These are phyloP conservation scores for Bergia puertoricense DNA, from an alignment of 92 coral and sea anemone species.

Conservation along the genomic window DNA sequence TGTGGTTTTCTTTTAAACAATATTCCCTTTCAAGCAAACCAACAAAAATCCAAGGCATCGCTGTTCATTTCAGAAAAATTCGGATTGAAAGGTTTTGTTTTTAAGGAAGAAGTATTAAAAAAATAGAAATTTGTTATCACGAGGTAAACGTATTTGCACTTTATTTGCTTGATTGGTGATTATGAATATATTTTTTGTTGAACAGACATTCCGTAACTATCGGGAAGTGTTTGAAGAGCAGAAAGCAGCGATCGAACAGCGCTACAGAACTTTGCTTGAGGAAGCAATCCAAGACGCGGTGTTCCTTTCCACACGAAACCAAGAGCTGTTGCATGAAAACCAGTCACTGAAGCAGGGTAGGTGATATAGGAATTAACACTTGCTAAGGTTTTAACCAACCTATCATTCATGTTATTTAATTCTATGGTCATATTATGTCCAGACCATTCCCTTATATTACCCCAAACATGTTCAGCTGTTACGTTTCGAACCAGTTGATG, in stretches of 20 bases:
- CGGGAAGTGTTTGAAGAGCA: slow-evolving; percentile 99
- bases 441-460: too few relatives aligned
- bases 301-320: slow-evolving; percentile 91
- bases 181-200: slow-evolving; percentile 5
- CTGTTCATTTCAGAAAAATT: too few relatives aligned
- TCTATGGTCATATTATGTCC: not conserved
- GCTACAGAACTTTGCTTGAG: slow-evolving; percentile 92
- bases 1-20: too few relatives aligned
- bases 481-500: not conserved
- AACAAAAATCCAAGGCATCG: too few relatives aligned
- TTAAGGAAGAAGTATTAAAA: not conserved
- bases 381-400: too few relatives aligned
- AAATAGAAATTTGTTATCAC: too few relatives aligned
- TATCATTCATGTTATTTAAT: too few relatives aligned
- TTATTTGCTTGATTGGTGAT: not conserved
- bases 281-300: slow-evolving; percentile 99
- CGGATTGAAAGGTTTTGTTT: not conserved
- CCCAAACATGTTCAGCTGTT: not conserved
- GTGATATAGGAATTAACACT: not conserved
- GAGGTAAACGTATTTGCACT: not conserved
- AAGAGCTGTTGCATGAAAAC: slow-evolving; percentile 93
- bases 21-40: too few relatives aligned
- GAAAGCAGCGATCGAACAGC: slow-evolving; percentile 95
- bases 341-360: slow-evolving; percentile 93
- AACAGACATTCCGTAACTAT: slow-evolving; percentile 94